A percentile compares a stretch with the other conserved stretches of the same genome.
Conservation (phyloP, 2,797 vertebrate species). For the Takifugu ocellatus region DNA sequence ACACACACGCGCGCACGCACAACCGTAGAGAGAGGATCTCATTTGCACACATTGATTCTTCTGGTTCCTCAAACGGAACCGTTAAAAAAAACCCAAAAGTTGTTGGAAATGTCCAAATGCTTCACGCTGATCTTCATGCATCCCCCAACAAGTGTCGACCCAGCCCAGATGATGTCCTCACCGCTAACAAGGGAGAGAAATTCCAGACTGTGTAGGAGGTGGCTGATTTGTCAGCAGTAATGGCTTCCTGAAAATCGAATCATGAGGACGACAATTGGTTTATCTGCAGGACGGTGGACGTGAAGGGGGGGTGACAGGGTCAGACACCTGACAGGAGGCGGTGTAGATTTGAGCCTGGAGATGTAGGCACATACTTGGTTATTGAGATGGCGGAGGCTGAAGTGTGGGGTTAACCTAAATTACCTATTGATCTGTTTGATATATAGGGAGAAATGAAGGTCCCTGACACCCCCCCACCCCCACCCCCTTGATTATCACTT, state of each 20-base stretch:
- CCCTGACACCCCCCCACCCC: neutral
- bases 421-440: slow-evolving; percentile 37
- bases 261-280: slow-evolving; percentile 8
- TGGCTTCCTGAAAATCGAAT: slow-evolving; percentile 42
- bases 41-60: slow-evolving; percentile 30
- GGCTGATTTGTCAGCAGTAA: slow-evolving; percentile 28
- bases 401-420: slow-evolving; percentile 13
- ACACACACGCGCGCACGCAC: slow-evolving; percentile 18
- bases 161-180: slow-evolving; percentile 7
- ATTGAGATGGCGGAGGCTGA: slow-evolving; percentile 17
- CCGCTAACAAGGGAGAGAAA: slow-evolving; percentile 13
- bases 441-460: slow-evolving; percentile 3
- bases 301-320: neutral
- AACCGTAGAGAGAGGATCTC: slow-evolving; percentile 27
- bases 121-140: neutral
- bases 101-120: neutral
- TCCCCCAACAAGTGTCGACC: slow-evolving; percentile 8
- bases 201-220: slow-evolving; percentile 28
- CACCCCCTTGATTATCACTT: slow-evolving; percentile 3
- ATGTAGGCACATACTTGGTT: slow-evolving; percentile 15
- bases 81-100: too few species aligned
- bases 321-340: neutral
- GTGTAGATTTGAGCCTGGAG: slow-evolving; percentile 10
- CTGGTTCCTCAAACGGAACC: too few species aligned
- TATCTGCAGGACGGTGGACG: neutral